Percentiles rank a stretch among this genome's conserved stretches.
Conservation (phyloP, 2,888 invertebrate genomes). For the Oscheius sp. region DNA sequence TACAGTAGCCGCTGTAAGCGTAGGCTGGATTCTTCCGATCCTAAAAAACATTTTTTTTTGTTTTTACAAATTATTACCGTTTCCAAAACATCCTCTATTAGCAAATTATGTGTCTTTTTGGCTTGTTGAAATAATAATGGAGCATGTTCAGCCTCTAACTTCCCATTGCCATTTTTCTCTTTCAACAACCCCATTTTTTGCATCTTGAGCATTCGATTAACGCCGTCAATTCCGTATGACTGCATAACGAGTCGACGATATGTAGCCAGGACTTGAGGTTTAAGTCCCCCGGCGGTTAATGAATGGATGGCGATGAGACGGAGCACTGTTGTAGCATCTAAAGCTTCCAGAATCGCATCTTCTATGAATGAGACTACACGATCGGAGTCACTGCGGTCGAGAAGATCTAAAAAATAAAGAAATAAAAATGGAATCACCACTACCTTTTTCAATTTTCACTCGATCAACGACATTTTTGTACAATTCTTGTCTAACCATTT, state of each 20-base stretch:
- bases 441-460: constrained; percentile 36
- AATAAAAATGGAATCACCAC: background rate
- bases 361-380: constrained; percentile 88
- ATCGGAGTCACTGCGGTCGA: constrained; percentile 90
- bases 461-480: constrained; percentile 42
- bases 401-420: constrained; percentile 78
- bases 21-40: constrained; percentile 88
- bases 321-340: constrained; percentile 44
- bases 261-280: constrained; percentile 83
- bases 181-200: constrained; percentile 66
- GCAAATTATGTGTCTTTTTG: constrained; percentile 44
- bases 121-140: constrained; percentile 45
- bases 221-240: constrained; percentile 61
- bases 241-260: constrained; percentile 70
- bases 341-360: constrained; percentile 81
- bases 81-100: constrained; percentile 41
- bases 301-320: constrained; percentile 89
- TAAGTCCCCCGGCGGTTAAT: constrained; percentile 88
- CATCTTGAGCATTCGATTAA: constrained; percentile 62
- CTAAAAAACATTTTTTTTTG: constrained; percentile 55
- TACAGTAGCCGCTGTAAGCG: constrained; percentile 90
- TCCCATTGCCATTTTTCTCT: constrained; percentile 47
- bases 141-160: constrained; percentile 43
- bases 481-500: constrained; percentile 40
- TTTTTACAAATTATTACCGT: constrained; percentile 16